A percentile compares a stretch with the other conserved stretches of the same genome.
Evolutionary conservation across 2,113 vertebrate genomes (phyloP).

Genomic region (Pomatorhinus ruficollis): DNA sequence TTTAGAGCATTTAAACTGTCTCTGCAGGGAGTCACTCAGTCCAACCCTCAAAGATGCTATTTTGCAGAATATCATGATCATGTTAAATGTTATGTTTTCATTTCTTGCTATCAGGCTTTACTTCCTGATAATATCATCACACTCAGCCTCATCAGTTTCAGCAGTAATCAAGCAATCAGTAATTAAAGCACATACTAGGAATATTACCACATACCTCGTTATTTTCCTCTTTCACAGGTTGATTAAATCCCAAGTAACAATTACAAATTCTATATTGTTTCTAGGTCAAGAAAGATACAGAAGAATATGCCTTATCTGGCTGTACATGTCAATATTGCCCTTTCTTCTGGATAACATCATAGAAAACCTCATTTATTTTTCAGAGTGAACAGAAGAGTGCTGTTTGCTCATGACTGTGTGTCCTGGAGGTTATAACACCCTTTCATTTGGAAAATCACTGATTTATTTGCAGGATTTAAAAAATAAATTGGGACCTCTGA

Average conservation of each 20-base stretch:
- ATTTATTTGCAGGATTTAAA: background rate
- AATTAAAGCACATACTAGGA: slow-evolving; percentile 30
- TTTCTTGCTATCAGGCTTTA: background rate
- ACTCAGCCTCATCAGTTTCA: slow-evolving; percentile 25
- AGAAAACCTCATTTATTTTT: background rate
- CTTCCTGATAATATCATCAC: slow-evolving; percentile 4
- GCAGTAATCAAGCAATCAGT: slow-evolving; percentile 32
- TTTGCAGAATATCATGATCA: background rate
- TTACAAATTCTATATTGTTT: background rate
- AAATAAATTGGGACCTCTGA: background rate
- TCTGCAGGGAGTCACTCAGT: background rate
- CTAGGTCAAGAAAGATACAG: background rate
- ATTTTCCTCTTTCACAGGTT: background rate
- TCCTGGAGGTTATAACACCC: background rate
- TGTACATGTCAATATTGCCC: background rate
- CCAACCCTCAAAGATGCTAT: background rate
- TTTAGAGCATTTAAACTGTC: background rate
- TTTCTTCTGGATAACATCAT: background rate
- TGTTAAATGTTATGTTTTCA: slow-evolving; percentile 16
- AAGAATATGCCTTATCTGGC: background rate
- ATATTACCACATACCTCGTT: background rate
- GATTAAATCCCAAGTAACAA: slow-evolving; percentile 16
- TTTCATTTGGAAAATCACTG: background rate
- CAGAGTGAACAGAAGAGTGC: background rate
- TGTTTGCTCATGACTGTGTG: background rate